Evolutionary conservation across 2,888 invertebrate genomes (phyloP).

Genomic region (Peribatodes rhomboidaria): DNA sequence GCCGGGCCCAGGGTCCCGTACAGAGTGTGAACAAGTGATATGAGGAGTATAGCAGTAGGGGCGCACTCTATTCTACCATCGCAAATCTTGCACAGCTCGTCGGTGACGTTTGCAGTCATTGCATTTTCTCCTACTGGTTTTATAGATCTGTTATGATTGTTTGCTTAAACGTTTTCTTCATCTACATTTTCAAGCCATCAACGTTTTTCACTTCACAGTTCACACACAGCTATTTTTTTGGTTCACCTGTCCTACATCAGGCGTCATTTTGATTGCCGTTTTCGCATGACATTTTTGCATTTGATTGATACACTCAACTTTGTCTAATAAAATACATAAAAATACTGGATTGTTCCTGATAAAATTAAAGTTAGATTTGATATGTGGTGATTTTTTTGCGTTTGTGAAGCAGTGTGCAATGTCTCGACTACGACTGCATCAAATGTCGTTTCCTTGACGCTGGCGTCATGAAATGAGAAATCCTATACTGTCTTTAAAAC

Average conservation of each 20-base stretch:
- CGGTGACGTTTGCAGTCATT: slow-evolving; percentile 76
- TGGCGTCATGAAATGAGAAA: slow-evolving; percentile 3
- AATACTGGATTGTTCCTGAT: neutral
- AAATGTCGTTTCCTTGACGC: slow-evolving; percentile 4
- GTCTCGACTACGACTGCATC: slow-evolving; percentile 5
- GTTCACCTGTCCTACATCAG: neutral
- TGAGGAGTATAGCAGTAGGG: slow-evolving; percentile 78
- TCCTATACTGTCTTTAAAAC: neutral
- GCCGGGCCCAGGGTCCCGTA: slow-evolving; percentile 75
- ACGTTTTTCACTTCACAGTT: neutral
- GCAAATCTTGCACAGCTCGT: slow-evolving; percentile 79
- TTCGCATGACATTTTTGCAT: neutral
- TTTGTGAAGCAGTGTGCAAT: neutral
- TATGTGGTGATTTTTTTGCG: neutral
- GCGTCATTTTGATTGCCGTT: neutral
- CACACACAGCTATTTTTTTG: neutral
- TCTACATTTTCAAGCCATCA: neutral
- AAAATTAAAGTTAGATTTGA: neutral
- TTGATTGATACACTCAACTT: neutral
- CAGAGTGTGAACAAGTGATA: slow-evolving; percentile 76
- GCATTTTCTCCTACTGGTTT: slow-evolving; percentile 65
- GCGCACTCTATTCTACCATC: slow-evolving; percentile 81
- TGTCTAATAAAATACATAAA: neutral
- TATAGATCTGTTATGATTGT: slow-evolving; percentile 16
- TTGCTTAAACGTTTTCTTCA: slow-evolving; percentile 15